Percentiles rank a stretch among this genome's conserved stretches.
These are phyloP conservation scores for Sardinella longiceps DNA, from an alignment of 2,797 vertebrate species.

Conservation along the genomic window DNA sequence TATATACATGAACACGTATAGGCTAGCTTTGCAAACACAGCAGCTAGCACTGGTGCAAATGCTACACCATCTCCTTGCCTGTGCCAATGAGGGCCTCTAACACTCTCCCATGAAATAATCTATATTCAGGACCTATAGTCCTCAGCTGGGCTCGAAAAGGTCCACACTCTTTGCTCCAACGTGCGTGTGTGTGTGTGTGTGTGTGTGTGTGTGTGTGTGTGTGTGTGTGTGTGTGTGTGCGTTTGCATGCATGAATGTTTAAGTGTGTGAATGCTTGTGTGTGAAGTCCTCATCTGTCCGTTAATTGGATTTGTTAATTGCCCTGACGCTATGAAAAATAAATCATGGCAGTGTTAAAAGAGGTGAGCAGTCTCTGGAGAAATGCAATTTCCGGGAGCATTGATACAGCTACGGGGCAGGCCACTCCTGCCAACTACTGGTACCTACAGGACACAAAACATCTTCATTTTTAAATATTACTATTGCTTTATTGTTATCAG, in stretches of 20 bases:
- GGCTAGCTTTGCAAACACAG: too few relatives aligned
- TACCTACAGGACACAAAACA: neutral
- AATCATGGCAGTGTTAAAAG: neutral
- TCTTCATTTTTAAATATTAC: neutral
- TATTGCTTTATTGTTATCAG: too few relatives aligned
- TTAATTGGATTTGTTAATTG: slow-evolving; percentile 25
- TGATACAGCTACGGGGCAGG: neutral
- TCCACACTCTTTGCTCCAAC: neutral
- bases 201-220: slow-evolving; percentile 4
- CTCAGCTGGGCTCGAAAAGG: neutral
- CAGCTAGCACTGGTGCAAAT: neutral
- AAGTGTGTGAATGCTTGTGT: neutral
- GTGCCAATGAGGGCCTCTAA: neutral
- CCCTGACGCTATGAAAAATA: neutral
- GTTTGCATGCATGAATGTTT: neutral
- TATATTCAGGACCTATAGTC: neutral
- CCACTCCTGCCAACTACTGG: neutral
- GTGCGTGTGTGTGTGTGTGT: neutral
- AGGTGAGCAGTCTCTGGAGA: neutral
- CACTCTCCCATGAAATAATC: neutral
- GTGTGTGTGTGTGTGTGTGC: neutral
- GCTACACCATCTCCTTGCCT: neutral
- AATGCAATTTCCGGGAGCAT: neutral
- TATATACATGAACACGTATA: too few relatives aligned
- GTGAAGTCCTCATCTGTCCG: neutral